Evolutionary conservation across 2,797 vertebrate genomes (phyloP).

Genomic region (Myoxocephalus aenaeus): DNA sequence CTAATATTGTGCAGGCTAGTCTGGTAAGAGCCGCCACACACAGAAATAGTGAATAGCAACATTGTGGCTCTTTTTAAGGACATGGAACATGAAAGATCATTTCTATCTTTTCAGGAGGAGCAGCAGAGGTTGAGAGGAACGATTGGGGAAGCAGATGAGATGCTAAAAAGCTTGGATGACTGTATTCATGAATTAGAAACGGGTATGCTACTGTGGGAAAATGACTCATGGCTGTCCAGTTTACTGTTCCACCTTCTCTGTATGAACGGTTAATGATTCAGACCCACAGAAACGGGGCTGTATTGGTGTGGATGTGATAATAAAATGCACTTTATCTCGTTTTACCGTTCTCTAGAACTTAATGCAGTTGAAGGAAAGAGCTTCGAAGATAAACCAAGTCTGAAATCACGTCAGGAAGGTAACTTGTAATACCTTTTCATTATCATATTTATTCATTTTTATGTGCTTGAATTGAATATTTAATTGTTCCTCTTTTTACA

Average conservation of each 20-base stretch:
- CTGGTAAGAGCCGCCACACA: conserved; percentile 63
- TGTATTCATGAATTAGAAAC: conserved; percentile 78
- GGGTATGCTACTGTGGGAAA: conserved; percentile 61
- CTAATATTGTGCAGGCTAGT: conserved; percentile 67
- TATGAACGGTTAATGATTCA: neutral
- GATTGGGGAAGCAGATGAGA: conserved; percentile 70
- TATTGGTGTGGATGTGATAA: neutral
- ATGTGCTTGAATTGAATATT: neutral
- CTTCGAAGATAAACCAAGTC: conserved; percentile 55
- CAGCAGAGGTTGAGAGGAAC: conserved; percentile 72
- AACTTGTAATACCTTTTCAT: neutral
- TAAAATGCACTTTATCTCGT: neutral
- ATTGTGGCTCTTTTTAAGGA: neutral
- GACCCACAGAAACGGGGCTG: rapidly evolving
- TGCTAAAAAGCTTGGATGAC: conserved; percentile 77
- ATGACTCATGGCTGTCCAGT: neutral
- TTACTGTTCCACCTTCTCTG: neutral
- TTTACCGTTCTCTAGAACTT: conserved; percentile 69
- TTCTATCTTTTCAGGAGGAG: conserved; percentile 69
- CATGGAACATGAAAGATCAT: rapidly evolving
- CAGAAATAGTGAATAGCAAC: neutral
- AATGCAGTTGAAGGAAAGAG: conserved; percentile 66
- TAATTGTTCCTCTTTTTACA: conserved; percentile 31
- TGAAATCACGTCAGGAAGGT: conserved; percentile 78
- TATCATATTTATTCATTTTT: neutral